A percentile compares a stretch with the other conserved stretches of the same genome.
Evolutionary conservation across 2,888 invertebrate species (phyloP).

Genomic region (Andrena minutula): DNA sequence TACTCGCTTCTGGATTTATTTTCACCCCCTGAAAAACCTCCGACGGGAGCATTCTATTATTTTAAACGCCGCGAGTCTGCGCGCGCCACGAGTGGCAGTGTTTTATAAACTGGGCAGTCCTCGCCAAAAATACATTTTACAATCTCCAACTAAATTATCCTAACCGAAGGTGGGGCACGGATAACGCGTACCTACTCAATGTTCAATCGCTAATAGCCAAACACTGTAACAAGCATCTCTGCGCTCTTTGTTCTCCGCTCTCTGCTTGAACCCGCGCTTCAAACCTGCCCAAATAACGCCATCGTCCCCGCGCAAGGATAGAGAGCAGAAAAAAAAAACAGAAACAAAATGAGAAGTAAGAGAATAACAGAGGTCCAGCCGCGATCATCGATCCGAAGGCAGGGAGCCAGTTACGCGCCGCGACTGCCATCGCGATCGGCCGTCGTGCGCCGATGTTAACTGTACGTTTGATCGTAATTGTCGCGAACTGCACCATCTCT

Average conservation of each 20-base stretch:
- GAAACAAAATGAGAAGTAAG: not conserved
- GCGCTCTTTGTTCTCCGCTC: no score
- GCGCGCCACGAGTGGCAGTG: constrained; percentile 15
- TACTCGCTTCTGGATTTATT: constrained; percentile 51
- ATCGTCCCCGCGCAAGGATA: not conserved
- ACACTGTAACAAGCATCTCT: no score
- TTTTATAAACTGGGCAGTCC: not conserved
- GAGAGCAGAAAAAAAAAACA: not conserved
- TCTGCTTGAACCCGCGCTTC: no score
- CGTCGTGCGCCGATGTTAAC: constrained; percentile 62
- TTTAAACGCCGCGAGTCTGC: constrained; percentile 26
- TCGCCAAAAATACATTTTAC: not conserved
- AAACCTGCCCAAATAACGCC: constrained; percentile 1
- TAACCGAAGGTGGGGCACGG: not conserved
- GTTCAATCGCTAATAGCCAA: no score
- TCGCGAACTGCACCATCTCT: constrained; percentile 76
- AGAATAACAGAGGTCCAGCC: not conserved
- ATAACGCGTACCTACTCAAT: not conserved
- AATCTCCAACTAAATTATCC: not conserved
- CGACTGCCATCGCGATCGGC: constrained; percentile 42
- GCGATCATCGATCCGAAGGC: constrained; percentile 45
- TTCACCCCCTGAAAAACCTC: constrained; percentile 30
- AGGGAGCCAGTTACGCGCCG: constrained; percentile 38
- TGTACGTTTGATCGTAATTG: constrained; percentile 75
- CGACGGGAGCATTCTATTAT: constrained; percentile 30